Conservation (phyloP, 2,113 vertebrate genomes). For the Petrocephalus zakoni region DNA sequence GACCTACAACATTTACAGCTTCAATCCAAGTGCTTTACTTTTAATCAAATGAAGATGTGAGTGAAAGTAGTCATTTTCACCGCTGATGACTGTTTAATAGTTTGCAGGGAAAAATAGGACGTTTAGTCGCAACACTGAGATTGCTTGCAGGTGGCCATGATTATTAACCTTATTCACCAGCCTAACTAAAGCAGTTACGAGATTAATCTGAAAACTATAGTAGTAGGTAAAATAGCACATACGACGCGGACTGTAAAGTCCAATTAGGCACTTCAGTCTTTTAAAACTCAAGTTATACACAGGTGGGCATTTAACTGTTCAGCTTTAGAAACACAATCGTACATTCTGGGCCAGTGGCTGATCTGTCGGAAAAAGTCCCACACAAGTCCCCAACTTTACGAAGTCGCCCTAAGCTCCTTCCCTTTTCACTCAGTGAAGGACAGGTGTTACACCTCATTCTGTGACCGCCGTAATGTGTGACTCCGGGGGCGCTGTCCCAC, state of each 20-base stretch:
- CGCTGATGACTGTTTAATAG: not conserved
- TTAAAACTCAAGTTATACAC: not conserved
- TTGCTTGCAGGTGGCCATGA: too few species aligned
- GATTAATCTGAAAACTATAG: too few species aligned
- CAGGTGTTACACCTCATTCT: too few species aligned
- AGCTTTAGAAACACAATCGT: not conserved
- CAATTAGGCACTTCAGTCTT: not conserved
- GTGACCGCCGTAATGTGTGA: too few species aligned
- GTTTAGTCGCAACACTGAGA: not conserved
- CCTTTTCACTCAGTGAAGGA: too few species aligned
- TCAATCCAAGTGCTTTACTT: not conserved
- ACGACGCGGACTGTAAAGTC: too few species aligned
- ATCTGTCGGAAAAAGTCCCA: not conserved
- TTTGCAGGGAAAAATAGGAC: not conserved
- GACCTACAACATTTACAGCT: not conserved
- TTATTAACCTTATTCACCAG: too few species aligned
- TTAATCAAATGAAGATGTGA: not conserved
- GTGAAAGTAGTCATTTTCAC: not conserved
- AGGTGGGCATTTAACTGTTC: not conserved
- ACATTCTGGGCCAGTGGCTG: not conserved
- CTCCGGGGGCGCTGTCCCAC: too few species aligned
- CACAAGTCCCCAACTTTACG: too few species aligned
- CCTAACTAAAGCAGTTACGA: too few species aligned
- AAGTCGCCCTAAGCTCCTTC: too few species aligned
- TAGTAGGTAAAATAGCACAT: too few species aligned